phyloP scores from a whole-genome alignment of 2,888 invertebrate species.

The Thyatira batis region DNA sequence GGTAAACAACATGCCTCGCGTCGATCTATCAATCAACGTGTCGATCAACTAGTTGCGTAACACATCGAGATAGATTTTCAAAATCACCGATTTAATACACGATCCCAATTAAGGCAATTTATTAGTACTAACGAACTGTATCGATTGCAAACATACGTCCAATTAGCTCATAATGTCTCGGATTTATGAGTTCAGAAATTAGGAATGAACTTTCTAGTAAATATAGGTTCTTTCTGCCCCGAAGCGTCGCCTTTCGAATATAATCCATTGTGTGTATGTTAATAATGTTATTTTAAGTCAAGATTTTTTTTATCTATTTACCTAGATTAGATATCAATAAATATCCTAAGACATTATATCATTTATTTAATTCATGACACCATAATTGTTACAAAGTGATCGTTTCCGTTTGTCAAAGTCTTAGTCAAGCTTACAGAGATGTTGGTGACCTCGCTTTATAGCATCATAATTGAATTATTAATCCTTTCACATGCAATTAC shows the following conservation, averaged over 20 bases:
- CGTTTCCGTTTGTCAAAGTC: slow-evolving; percentile 32
- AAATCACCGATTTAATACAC: background rate
- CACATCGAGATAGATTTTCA: slow-evolving; percentile 1
- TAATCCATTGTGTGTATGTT: background rate
- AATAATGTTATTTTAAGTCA: background rate
- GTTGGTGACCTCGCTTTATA: slow-evolving; percentile 44
- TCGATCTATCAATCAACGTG: slow-evolving; percentile 16
- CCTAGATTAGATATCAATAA: no score
- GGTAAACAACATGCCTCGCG: slow-evolving; percentile 1
- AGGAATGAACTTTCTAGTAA: background rate
- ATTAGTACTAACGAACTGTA: background rate
- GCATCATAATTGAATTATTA: slow-evolving; percentile 30
- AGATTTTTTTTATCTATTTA: no score
- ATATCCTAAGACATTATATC: no score
- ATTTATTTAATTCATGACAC: background rate
- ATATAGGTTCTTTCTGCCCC: slow-evolving; percentile 25
- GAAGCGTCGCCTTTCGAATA: slow-evolving; percentile 2
- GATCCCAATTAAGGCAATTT: background rate
- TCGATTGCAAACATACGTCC: background rate
- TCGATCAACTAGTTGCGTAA: slow-evolving; percentile 14
- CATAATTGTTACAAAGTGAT: slow-evolving; percentile 24
- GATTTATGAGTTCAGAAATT: slow-evolving; percentile 5
- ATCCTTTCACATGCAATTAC: slow-evolving; percentile 38
- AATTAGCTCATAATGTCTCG: slow-evolving; percentile 17
- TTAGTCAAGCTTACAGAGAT: slow-evolving; percentile 19